Conservation (phyloP, 2,113 vertebrate species). For the Pithys albifrons region DNA sequence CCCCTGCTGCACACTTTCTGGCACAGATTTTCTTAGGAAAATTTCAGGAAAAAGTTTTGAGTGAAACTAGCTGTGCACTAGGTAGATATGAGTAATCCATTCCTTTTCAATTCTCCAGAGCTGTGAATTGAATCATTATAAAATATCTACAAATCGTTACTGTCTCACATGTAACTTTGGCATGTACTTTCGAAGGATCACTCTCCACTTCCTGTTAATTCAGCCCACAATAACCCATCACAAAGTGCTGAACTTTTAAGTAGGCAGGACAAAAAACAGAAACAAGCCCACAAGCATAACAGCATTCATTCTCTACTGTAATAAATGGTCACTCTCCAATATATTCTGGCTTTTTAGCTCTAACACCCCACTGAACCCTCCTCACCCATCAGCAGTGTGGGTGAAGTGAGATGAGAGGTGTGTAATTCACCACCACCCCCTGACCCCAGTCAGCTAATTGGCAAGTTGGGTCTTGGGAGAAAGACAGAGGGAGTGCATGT, state of each 20-base stretch:
- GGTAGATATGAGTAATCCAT: background rate
- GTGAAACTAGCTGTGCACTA: background rate
- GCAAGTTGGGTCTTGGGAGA: slow-evolving; percentile 45
- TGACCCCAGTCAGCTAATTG: slow-evolving; percentile 12
- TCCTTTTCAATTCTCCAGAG: background rate
- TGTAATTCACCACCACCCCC: background rate
- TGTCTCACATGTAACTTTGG: background rate
- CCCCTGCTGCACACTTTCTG: background rate
- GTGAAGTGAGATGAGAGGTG: background rate
- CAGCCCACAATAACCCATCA: background rate
- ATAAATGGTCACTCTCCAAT: background rate
- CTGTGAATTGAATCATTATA: background rate
- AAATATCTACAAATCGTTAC: background rate
- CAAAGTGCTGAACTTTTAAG: background rate
- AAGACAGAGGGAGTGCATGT: background rate
- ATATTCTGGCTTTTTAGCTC: background rate
- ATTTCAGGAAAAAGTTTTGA: background rate
- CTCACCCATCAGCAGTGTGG: background rate
- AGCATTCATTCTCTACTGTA: background rate
- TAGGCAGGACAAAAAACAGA: background rate
- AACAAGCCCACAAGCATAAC: background rate
- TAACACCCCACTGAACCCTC: fast-evolving
- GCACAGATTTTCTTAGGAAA: background rate
- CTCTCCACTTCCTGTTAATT: background rate
- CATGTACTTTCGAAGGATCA: background rate